These are phyloP conservation scores for Bagarius yarrelli DNA, from an alignment of 2,113 vertebrate genomes.

Conservation along the genomic window DNA sequence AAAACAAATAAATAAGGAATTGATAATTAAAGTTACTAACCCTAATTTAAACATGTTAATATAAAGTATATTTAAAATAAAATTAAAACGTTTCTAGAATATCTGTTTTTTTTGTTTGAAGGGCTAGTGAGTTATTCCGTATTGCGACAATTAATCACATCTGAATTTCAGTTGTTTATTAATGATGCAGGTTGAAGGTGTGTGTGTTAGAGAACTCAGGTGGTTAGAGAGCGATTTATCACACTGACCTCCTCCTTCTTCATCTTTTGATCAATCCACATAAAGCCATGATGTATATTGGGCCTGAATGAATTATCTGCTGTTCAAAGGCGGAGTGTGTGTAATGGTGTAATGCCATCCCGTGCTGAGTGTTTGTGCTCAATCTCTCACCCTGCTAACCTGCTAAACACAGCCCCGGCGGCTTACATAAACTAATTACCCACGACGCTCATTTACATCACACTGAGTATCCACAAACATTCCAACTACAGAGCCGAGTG, in stretches of 20 bases:
- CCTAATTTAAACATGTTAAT: background rate
- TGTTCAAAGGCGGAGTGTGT: slow-evolving; percentile 58
- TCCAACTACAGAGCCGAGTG: background rate
- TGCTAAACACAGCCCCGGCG: slow-evolving; percentile 54
- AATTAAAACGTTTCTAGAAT: no score
- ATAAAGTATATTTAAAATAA: no score
- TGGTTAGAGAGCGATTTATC: slow-evolving; percentile 61
- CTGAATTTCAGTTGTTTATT: background rate
- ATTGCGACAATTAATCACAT: background rate
- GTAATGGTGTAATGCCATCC: background rate
- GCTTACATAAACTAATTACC: slow-evolving; percentile 73
- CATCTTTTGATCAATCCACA: slow-evolving; percentile 65
- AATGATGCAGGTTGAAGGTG: background rate
- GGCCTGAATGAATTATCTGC: slow-evolving; percentile 66
- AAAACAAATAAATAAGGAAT: background rate
- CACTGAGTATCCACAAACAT: slow-evolving; percentile 51
- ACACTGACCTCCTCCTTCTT: slow-evolving; percentile 64
- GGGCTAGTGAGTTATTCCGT: no score
- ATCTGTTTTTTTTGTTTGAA: no score
- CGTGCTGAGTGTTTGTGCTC: slow-evolving; percentile 59
- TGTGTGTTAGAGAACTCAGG: slow-evolving; percentile 3
- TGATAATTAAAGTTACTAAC: background rate
- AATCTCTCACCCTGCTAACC: slow-evolving; percentile 41
- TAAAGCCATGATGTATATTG: slow-evolving; percentile 63
- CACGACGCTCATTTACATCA: slow-evolving; percentile 53